phyloP scores from a whole-genome alignment of 2,888 invertebrate genomes.

The Epirrhoe tristata region DNA sequence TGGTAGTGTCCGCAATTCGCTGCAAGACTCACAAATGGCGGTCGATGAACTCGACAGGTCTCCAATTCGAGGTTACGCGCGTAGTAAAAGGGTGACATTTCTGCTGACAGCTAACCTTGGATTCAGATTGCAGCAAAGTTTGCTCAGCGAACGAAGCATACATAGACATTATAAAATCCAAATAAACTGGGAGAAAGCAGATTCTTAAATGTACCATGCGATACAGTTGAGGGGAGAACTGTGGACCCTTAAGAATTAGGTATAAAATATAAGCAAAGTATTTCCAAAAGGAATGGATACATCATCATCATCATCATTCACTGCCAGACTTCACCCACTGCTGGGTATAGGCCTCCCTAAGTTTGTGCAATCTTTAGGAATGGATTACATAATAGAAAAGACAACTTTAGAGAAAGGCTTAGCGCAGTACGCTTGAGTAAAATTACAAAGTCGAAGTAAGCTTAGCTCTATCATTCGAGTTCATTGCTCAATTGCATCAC shows the following conservation, averaged over 20 bases:
- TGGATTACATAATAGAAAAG: not conserved
- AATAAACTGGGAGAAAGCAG: not conserved
- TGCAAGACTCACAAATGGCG: conserved; percentile 19
- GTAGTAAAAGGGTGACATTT: conserved; percentile 43
- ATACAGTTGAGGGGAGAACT: no score
- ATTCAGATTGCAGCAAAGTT: conserved; percentile 25
- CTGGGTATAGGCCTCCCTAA: no score
- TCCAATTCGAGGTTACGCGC: conserved; percentile 37
- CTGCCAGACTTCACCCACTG: no score
- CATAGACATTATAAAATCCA: not conserved
- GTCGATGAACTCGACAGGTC: conserved; percentile 33
- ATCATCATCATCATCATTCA: no score
- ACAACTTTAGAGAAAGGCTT: conserved; percentile 11
- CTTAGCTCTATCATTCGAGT: conserved; percentile 8
- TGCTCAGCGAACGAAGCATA: not conserved
- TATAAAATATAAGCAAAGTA: no score
- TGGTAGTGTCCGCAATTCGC: conserved; percentile 22
- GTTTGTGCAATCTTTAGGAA: no score
- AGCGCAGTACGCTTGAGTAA: not conserved
- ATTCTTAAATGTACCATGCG: not conserved
- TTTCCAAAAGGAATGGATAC: not conserved
- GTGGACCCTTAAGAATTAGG: no score
- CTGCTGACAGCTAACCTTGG: conserved; percentile 33
- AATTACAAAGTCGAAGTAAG: conserved; percentile 9
- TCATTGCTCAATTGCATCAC: conserved; percentile 5